phyloP scores from a whole-genome alignment of 2,113 vertebrate genomes.

The Paraplagusia blochii region DNA sequence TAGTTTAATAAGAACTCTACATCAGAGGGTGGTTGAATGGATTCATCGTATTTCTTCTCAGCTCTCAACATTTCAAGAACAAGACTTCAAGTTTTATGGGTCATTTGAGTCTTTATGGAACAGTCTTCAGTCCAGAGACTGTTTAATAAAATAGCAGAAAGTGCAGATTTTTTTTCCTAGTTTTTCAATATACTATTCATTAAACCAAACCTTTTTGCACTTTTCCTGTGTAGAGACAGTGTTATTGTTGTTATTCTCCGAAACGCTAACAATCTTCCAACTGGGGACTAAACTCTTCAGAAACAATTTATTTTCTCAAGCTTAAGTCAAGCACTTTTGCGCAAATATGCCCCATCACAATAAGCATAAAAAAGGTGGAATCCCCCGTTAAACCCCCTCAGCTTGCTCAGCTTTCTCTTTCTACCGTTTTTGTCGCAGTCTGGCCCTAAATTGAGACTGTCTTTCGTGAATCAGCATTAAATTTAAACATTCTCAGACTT shows the following conservation, averaged over 20 bases:
- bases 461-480: constrained; percentile 40
- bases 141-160: constrained; percentile 49
- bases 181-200: constrained; percentile 45
- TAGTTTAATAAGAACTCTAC: constrained; percentile 15
- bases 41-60: constrained; percentile 62
- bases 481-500: constrained; percentile 33
- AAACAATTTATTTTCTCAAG: constrained; percentile 8
- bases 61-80: constrained; percentile 53
- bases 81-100: constrained; percentile 59
- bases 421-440: constrained; percentile 32
- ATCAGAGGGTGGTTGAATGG: constrained; percentile 28
- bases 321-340: constrained; percentile 3
- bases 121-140: constrained; percentile 54
- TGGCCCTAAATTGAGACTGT: constrained; percentile 20
- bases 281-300: constrained; percentile 14
- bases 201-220: constrained; percentile 36
- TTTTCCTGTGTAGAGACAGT: constrained; percentile 26
- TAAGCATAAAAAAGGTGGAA: background rate
- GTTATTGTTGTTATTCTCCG: constrained; percentile 26
- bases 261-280: constrained; percentile 17
- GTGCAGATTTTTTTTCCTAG: constrained; percentile 35
- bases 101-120: constrained; percentile 60
- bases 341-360: background rate
- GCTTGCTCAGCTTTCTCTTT: background rate
- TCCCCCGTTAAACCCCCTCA: constrained; percentile 1